Percentiles rank a stretch among this genome's conserved stretches.
phyloP scores from a whole-genome alignment of 2,888 invertebrate species.

The Caenorhabditis sp. region DNA sequence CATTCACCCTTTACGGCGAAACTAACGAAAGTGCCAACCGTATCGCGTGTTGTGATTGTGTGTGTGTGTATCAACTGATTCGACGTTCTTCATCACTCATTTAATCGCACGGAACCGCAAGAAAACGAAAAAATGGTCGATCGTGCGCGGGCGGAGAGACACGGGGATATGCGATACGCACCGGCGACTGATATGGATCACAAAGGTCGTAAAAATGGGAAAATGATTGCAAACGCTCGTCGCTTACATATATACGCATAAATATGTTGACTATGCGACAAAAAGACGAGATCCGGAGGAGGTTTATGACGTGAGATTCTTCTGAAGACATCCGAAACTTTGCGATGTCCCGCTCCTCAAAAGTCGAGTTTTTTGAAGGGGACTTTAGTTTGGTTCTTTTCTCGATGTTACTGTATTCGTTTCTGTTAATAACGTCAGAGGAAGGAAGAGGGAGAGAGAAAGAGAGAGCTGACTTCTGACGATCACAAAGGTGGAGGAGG shows the following conservation, averaged over 20 bases:
- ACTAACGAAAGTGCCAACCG: constrained; percentile 45
- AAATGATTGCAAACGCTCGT: constrained; percentile 45
- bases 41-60: too few relatives aligned
- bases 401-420: too few relatives aligned
- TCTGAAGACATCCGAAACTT: constrained; percentile 16
- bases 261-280: constrained; percentile 27
- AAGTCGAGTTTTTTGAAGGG: too few relatives aligned
- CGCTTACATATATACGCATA: neutral
- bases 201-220: constrained; percentile 51
- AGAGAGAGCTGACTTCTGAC: too few relatives aligned
- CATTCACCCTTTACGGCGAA: neutral
- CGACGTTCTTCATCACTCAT: constrained; percentile 17
- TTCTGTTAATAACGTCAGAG: too few relatives aligned
- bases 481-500: too few relatives aligned
- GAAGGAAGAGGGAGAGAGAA: too few relatives aligned
- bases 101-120: constrained; percentile 30
- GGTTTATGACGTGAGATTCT: neutral
- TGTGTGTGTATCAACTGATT: constrained; percentile 28
- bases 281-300: neutral
- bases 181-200: constrained; percentile 32
- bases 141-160: neutral
- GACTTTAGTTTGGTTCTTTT: too few relatives aligned
- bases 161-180: constrained; percentile 22
- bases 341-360: too few relatives aligned
- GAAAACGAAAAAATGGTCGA: neutral